Percentiles rank a stretch among this genome's conserved stretches.
Conservation (phyloP, 2,113 vertebrate genomes). For the Rallus limicola region DNA sequence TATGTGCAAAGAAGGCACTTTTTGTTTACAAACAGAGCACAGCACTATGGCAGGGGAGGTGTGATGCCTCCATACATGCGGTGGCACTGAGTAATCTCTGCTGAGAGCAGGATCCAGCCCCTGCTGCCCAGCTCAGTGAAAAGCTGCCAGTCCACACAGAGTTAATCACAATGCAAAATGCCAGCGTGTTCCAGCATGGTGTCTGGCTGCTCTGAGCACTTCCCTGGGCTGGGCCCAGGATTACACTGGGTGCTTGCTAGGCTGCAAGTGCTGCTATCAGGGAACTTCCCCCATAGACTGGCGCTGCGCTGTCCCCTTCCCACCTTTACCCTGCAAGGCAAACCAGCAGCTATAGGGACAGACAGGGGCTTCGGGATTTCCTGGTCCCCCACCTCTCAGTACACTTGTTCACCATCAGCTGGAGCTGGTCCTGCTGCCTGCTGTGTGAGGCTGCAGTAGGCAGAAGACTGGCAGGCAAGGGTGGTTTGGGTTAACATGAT, state of each 20-base stretch:
- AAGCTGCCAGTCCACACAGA: background rate
- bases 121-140: background rate
- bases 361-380: background rate
- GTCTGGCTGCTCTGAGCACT: background rate
- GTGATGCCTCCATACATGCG: background rate
- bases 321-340: background rate
- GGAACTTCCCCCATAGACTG: background rate
- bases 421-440: background rate
- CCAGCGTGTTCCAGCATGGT: accelerated
- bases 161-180: background rate
- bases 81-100: background rate
- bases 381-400: background rate
- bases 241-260: background rate
- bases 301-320: background rate
- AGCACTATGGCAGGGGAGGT: background rate
- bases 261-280: background rate
- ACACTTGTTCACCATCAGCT: background rate
- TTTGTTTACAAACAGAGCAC: background rate
- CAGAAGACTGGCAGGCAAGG: background rate
- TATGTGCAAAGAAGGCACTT: background rate
- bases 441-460: background rate
- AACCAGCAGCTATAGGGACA: background rate
- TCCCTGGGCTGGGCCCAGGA: background rate
- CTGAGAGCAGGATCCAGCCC: background rate
- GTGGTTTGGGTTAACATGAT: background rate